Evolutionary conservation across 2,797 vertebrate genomes (phyloP).

Genomic region (Hybognathus amarus): DNA sequence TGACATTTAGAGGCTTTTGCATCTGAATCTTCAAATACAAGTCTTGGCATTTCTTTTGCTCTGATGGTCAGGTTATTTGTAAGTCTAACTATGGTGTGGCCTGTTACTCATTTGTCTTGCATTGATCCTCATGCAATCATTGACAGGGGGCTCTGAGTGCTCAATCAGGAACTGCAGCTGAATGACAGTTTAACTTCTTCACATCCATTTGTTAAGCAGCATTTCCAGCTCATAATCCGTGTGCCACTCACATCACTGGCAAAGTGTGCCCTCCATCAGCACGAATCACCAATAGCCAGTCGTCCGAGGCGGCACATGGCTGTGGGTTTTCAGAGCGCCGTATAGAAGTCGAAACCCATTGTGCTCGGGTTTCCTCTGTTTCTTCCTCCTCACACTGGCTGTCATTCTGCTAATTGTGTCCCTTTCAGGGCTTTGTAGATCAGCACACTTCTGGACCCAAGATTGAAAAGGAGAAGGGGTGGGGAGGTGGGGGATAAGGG

Average conservation of each 20-base stretch:
- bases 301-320: constrained; percentile 45
- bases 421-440: constrained; percentile 68
- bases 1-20: too few species aligned
- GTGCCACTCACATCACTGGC: constrained; percentile 37
- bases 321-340: constrained; percentile 72
- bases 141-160: constrained; percentile 68
- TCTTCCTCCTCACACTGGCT: constrained; percentile 60
- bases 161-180: constrained; percentile 66
- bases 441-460: constrained; percentile 75
- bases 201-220: constrained; percentile 61
- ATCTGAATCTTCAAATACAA: too few species aligned
- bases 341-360: constrained; percentile 74
- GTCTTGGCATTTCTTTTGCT: neutral
- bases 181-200: constrained; percentile 64
- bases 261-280: constrained; percentile 57
- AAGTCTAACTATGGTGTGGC: constrained; percentile 39
- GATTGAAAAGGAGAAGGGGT: constrained; percentile 51
- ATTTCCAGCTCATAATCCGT: constrained; percentile 47
- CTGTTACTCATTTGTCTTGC: constrained; percentile 48
- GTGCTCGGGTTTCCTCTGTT: constrained; percentile 68
- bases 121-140: constrained; percentile 77
- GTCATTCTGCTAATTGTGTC: constrained; percentile 73
- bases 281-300: constrained; percentile 49
- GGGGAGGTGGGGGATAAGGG: constrained; percentile 36
- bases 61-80: constrained; percentile 30